Evolutionary conservation across 2,797 vertebrate species (phyloP).

Genomic region (Acanthornis magna): DNA sequence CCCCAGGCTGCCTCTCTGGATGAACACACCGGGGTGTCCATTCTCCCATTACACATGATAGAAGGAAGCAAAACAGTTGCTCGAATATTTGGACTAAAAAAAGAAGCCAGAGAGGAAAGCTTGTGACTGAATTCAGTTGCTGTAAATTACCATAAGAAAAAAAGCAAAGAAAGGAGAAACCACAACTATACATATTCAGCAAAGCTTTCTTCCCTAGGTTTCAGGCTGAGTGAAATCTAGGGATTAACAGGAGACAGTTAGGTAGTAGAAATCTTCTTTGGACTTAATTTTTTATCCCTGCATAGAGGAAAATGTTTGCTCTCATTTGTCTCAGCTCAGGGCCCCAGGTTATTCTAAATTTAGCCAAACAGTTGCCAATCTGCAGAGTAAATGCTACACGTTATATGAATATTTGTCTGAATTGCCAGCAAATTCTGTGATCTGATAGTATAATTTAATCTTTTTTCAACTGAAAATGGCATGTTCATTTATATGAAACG

Average conservation of each 20-base stretch:
- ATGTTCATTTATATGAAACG: background rate
- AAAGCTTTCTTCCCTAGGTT: background rate
- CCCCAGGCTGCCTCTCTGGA: background rate
- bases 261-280: background rate
- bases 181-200: background rate
- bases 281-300: background rate
- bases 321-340: background rate
- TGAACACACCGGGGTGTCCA: background rate
- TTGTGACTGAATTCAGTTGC: background rate
- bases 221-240: background rate
- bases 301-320: background rate
- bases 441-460: background rate
- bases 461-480: background rate
- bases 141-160: background rate
- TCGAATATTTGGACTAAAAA: background rate
- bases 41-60: background rate
- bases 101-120: background rate
- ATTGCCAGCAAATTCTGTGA: background rate
- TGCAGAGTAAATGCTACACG: background rate
- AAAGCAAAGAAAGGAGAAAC: background rate
- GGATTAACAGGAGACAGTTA: background rate
- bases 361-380: background rate
- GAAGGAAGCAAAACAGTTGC: background rate
- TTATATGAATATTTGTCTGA: background rate
- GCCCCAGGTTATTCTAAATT: background rate